These are phyloP conservation scores for Tachysurus fulvidraco DNA, from an alignment of 2,113 vertebrate genomes.

Conservation along the genomic window DNA sequence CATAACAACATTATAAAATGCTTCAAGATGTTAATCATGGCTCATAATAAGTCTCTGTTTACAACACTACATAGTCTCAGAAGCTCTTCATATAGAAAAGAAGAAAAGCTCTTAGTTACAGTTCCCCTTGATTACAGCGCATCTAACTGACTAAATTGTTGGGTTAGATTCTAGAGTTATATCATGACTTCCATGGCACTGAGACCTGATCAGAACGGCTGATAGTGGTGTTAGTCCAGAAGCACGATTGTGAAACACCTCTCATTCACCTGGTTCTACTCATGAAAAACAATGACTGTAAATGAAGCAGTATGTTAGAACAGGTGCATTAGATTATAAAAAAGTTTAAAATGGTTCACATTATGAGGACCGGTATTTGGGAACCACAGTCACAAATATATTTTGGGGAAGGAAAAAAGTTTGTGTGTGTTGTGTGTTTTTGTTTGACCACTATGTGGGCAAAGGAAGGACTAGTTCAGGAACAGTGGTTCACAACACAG, in stretches of 20 bases:
- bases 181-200: background rate
- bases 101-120: background rate
- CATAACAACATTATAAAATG: background rate
- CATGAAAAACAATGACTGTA: background rate
- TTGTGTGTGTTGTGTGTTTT: slow-evolving; percentile 19
- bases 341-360: background rate
- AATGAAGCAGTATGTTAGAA: slow-evolving; percentile 11
- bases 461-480: slow-evolving; percentile 19
- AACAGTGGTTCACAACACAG: slow-evolving; percentile 5
- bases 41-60: background rate
- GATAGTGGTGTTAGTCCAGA: background rate
- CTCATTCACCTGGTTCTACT: background rate
- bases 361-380: slow-evolving; percentile 5
- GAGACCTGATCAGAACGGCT: background rate
- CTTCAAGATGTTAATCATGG: background rate
- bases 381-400: slow-evolving; percentile 29
- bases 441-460: slow-evolving; percentile 22
- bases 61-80: background rate
- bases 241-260: background rate
- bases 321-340: background rate
- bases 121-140: background rate
- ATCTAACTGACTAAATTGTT: background rate
- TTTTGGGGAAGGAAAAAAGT: background rate
- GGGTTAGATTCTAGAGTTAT: background rate
- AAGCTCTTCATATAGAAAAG: background rate